A percentile compares a stretch with the other conserved stretches of the same genome.
Evolutionary conservation across 2,888 invertebrate genomes (phyloP).

Genomic region (Apamea anceps): DNA sequence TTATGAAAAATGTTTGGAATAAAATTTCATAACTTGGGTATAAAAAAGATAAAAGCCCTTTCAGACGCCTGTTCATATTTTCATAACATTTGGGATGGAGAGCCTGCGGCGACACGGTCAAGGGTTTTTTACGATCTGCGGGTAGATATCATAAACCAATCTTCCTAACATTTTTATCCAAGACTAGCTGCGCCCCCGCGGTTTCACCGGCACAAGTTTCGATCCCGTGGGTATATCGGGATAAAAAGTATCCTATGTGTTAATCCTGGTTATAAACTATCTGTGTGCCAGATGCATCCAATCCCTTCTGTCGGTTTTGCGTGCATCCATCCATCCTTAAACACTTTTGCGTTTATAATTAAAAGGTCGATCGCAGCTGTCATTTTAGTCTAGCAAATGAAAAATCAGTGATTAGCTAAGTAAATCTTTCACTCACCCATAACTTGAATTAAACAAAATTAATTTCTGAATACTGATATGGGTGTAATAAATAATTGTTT

Average conservation of each 20-base stretch:
- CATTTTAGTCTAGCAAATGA: too few species aligned
- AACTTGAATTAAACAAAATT: not conserved
- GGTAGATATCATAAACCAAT: not conserved
- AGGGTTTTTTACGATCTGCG: not conserved
- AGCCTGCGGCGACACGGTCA: conserved; percentile 29
- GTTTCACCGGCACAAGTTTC: too few species aligned
- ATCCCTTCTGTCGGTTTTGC: too few species aligned
- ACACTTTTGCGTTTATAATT: too few species aligned
- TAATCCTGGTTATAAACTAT: too few species aligned
- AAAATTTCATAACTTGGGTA: conserved; percentile 11
- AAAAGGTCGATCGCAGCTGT: not conserved
- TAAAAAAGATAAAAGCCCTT: conserved; percentile 35
- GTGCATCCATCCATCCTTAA: too few species aligned
- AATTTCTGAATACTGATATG: not conserved
- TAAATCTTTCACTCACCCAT: not conserved
- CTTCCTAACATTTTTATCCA: not conserved
- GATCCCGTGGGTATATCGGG: too few species aligned
- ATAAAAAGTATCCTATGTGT: too few species aligned
- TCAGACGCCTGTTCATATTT: conserved; percentile 4
- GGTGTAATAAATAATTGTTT: not conserved
- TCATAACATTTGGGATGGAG: conserved; percentile 14
- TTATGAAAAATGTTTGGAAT: conserved; percentile 1
- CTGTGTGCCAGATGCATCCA: too few species aligned
- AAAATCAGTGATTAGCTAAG: not conserved
- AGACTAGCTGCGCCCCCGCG: too few species aligned